Base-by-base conservation (phyloP, 1,140 invertebrate species). In the Microplitis mediator region DNA sequence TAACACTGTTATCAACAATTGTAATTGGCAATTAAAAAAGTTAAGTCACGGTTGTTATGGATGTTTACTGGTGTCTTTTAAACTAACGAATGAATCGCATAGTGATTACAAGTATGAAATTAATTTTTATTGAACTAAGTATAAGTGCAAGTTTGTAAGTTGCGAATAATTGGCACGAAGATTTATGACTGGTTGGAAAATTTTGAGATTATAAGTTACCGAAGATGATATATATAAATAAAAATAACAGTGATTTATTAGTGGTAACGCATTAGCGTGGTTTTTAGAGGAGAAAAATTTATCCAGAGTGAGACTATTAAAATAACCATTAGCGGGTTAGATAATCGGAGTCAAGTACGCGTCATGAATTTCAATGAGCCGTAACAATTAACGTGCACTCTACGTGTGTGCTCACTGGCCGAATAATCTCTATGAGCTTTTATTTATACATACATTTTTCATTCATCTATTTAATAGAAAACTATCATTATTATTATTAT, bases 311-410 rank as follows among this genome's bases (percentile, higher is more conserved):
- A 68, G 61, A 63, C 66, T 63, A 73, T 73, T 63, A 62, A 67
- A 61, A 52, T 23, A 45, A 61, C 39, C 52, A 68, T 72, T 67
- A 72, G 66, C 35, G 64, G 39, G 62, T 72, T 54, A 51, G 71
- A 72, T 72, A 72, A 72, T 72, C 61, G 71, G 34, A 72, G 52
- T 50, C 60, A 68, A 72, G 64, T 72, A 62, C 56, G 64, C 64
- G 39, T 66, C 64, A 62, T 72, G 71, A 72, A 72, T 72, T 72
- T 52, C 45, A 72, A 72, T 72, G 64, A 72, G 64, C 54, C 50
- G 58, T 68, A 67, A 72, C 71, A 72, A 72, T 72, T 61, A 67
- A 51, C 64, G 64, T 51, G 52, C 66, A 67, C 35, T 67, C 67
- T 67, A 61, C 51, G 64, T 51, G 36, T 62, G 4, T 62, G 34